Evolutionary conservation across 2,113 vertebrate genomes (phyloP), one percentile per base, ranked within the genome.

Genomic region (Camarhynchus parvulus): DNA sequence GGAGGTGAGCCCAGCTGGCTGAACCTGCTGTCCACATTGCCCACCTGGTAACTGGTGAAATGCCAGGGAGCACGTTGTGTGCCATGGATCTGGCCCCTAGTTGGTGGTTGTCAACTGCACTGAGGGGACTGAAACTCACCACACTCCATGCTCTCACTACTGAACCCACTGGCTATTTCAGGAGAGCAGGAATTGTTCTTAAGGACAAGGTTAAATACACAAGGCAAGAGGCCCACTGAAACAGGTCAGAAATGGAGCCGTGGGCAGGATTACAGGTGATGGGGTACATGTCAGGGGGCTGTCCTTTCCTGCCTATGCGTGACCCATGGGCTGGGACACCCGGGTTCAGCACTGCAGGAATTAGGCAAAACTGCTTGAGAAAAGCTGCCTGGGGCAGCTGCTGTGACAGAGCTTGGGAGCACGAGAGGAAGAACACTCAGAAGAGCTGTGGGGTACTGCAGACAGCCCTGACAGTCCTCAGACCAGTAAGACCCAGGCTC

Each of bases 371-470:
- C 68, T 46, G 59, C n/a, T 23, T 1, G 5, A 73, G 78, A 70
- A 66, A 47, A 63, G 56, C 39, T 72, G n/a, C 39, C 47, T 18
- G 61, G 23, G 47, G 37, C 58, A 44, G 56, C 31, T 46, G 17
- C 58, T 0, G 0, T 30, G 47, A 18, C 58, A 63, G 23, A 75
- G 49, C 35, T 22, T 0, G 0, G 78, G 49, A 28, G 39, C 68
- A 41, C 20, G 64, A 61, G n/a, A 70, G 75, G 16, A 46, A 37
- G 46, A 74, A 24, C 27, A 37, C 33, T 61, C 2, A 23, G 59
- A 61, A 44, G 73, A 64, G 30, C 7, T 67, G 52, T 46, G 92
- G 61, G 42, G 5, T 47, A 41, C 64, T 85, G 62, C 79, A 64
- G 67, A 27, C 76, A 76, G 89, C 23, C 50, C 49, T 61, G 35